Percentiles rank a stretch among this genome's conserved stretches.
These are phyloP conservation scores for Hirudinaria manillensis DNA, from an alignment of 2,888 invertebrate species.

Conservation along the genomic window DNA sequence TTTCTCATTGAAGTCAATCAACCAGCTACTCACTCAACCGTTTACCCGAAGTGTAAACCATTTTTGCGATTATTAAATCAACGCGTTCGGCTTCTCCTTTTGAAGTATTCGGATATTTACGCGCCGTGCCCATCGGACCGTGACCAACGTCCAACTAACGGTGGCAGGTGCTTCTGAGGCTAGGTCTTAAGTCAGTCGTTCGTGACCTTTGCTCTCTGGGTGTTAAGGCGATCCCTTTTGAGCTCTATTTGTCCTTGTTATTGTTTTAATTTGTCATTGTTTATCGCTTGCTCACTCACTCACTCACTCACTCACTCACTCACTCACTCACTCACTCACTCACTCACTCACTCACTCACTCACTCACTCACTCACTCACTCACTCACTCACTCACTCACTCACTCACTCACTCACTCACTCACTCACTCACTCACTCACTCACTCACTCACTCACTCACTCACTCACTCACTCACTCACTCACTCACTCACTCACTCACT, in stretches of 20 bases:
- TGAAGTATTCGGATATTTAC: no score
- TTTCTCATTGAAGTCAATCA: not conserved
- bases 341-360: conserved; percentile 16
- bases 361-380: conserved; percentile 15
- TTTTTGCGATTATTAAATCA: no score
- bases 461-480: conserved; percentile 34
- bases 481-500: conserved; percentile 33
- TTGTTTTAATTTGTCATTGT: no score
- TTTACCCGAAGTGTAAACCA: not conserved
- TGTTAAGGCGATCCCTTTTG: no score
- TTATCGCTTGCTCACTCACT: conserved; percentile 1
- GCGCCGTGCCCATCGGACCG: no score
- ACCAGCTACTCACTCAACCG: not conserved
- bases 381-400: conserved; percentile 21
- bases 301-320: conserved; percentile 7
- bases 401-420: conserved; percentile 25
- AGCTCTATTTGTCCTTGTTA: no score
- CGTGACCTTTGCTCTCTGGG: no score
- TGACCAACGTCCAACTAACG: no score
- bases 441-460: conserved; percentile 34
- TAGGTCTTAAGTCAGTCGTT: no score
- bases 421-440: conserved; percentile 34
- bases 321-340: conserved; percentile 16
- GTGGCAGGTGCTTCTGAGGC: no score
- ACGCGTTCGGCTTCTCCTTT: no score